Conservation (phyloP, 2,113 vertebrate genomes). For the Leucoraja erinaceus region DNA sequence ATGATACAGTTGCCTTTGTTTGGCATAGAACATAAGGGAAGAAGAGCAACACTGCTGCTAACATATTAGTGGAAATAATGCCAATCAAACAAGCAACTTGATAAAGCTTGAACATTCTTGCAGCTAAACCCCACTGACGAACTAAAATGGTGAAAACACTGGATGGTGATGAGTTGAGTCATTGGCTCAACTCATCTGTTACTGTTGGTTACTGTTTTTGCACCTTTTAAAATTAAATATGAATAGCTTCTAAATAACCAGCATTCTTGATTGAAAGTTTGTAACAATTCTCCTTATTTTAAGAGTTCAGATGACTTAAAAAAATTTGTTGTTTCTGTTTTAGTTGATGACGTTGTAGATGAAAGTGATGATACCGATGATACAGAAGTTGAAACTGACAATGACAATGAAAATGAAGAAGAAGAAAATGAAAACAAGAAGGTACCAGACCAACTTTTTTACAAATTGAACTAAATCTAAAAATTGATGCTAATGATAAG, state of each 20-base stretch:
- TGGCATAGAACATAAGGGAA: no score
- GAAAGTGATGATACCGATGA: conserved; percentile 94
- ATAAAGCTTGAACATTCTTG: no score
- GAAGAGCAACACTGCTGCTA: no score
- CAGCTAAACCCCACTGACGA: no score
- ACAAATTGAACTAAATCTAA: neutral
- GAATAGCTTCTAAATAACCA: neutral
- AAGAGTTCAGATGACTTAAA: neutral
- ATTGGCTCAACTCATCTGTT: no score
- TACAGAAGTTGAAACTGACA: conserved; percentile 74
- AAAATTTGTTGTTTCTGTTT: conserved; percentile 46
- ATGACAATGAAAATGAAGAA: conserved; percentile 79
- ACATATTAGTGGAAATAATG: no score
- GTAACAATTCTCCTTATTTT: neutral
- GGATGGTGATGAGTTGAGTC: no score
- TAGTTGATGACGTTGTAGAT: conserved; percentile 94
- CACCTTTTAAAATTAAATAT: neutral
- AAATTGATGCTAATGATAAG: neutral
- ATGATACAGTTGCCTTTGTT: no score
- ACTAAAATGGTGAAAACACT: no score
- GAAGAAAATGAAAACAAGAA: conserved; percentile 71
- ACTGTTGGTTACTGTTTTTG: neutral
- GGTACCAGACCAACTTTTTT: conserved; percentile 46
- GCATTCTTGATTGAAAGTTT: neutral
- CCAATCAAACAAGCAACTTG: no score